These are phyloP conservation scores for Anastatus disparis DNA, from an alignment of 1,140 invertebrate genomes.

Conservation along the genomic window DNA sequence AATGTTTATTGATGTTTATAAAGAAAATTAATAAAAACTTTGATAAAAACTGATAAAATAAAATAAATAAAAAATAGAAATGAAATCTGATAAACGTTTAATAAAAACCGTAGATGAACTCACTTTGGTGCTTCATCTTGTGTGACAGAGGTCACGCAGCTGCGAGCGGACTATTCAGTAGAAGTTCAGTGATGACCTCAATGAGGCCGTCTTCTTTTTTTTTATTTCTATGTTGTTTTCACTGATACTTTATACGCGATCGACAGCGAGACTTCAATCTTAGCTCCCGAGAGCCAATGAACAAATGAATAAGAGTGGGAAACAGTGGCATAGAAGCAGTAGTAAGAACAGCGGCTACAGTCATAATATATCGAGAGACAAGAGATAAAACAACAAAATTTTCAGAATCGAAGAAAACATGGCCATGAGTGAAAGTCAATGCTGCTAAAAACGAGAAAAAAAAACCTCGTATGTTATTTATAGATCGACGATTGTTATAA, in stretches of 20 bases:
- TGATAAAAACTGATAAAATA: no score
- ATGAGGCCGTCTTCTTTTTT: slow-evolving; percentile 30
- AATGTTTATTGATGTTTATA: no score
- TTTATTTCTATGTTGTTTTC: slow-evolving; percentile 32
- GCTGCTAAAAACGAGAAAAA: slow-evolving; percentile 19
- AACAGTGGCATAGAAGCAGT: no score
- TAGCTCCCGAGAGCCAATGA: slow-evolving; percentile 2
- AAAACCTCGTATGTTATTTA: slow-evolving; percentile 15
- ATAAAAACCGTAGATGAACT: slow-evolving; percentile 32
- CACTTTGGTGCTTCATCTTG: slow-evolving; percentile 57
- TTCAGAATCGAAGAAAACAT: neutral
- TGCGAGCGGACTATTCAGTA: slow-evolving; percentile 55
- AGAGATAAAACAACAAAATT: slow-evolving; percentile 20
- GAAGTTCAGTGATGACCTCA: slow-evolving; percentile 60
- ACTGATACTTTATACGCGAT: slow-evolving; percentile 23
- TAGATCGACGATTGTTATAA: slow-evolving; percentile 24
- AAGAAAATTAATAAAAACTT: no score
- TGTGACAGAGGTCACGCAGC: slow-evolving; percentile 43
- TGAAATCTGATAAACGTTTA: no score
- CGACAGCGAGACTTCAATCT: neutral
- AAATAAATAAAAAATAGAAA: no score
- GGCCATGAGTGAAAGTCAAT: slow-evolving; percentile 18
- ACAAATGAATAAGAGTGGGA: neutral
- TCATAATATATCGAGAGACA: neutral
- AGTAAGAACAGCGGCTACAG: no score